phyloP scores from a whole-genome alignment of 1,140 invertebrate genomes.

The Calosoma granatense region DNA sequence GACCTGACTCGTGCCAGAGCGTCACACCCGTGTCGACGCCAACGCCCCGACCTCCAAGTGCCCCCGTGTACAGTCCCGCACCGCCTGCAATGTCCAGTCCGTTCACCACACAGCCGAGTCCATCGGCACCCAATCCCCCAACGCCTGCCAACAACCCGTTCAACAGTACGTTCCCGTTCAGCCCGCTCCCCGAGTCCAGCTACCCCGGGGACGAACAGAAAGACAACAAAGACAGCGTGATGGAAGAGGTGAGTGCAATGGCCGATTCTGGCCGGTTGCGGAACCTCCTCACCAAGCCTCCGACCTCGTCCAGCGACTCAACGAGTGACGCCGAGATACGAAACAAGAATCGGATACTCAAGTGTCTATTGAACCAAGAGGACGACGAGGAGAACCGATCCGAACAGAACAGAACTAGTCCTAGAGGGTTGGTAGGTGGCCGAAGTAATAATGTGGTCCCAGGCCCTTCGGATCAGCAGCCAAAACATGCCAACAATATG shows the following conservation, averaged over 20 bases:
- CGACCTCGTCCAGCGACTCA: conserved; percentile 47
- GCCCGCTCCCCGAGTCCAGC: conserved; percentile 41
- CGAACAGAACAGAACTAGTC: conserved; percentile 31
- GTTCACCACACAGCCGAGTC: conserved; percentile 37
- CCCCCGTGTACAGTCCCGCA: conserved; percentile 36
- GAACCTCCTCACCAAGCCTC: conserved; percentile 28
- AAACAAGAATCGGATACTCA: conserved; percentile 54
- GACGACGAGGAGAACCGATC: conserved; percentile 61
- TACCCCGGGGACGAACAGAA: conserved; percentile 26
- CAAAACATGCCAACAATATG: conserved; percentile 51
- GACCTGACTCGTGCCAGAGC: conserved; percentile 49
- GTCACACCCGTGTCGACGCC: conserved; percentile 37
- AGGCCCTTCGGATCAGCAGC: conserved; percentile 28
- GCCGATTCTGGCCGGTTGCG: conserved; percentile 24
- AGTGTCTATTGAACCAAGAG: conserved; percentile 67
- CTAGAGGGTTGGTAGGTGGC: conserved; percentile 28
- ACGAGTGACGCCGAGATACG: conserved; percentile 40
- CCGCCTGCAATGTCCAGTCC: conserved; percentile 41
- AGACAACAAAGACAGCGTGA: conserved; percentile 31
- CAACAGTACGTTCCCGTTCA: conserved; percentile 47
- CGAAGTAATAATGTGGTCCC: conserved; percentile 22
- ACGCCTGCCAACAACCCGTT: conserved; percentile 34
- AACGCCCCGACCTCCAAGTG: conserved; percentile 40
- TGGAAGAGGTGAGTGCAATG: conserved; percentile 26
- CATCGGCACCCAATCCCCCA: conserved; percentile 35